Evolutionary conservation across 2,888 invertebrate species (phyloP).

Genomic region (Cosmorhoe ocellata): DNA sequence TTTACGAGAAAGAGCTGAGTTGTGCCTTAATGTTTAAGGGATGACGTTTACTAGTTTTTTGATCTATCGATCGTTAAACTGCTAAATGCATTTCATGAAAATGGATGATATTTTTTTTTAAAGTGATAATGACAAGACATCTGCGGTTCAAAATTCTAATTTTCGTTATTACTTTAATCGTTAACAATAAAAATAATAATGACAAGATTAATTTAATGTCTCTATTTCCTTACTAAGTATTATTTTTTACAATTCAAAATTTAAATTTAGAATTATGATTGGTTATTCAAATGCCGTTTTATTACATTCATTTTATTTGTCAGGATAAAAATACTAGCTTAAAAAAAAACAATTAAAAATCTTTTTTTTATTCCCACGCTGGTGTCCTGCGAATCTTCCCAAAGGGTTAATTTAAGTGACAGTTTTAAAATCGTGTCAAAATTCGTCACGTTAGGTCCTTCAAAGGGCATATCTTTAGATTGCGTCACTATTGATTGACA

Average conservation of each 20-base stretch:
- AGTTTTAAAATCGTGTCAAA: constrained; percentile 71
- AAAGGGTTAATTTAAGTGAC: constrained; percentile 70
- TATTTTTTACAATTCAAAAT: background rate
- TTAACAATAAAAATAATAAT: constrained; percentile 28
- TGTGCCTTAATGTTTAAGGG: constrained; percentile 52
- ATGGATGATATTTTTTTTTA: constrained; percentile 33
- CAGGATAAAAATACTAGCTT: background rate
- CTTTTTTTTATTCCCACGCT: constrained; percentile 56
- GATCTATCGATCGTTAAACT: constrained; percentile 69
- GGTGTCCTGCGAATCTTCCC: constrained; percentile 37
- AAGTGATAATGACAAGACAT: constrained; percentile 42
- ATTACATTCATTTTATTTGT: background rate
- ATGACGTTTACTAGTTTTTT: constrained; percentile 72
- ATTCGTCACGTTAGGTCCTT: constrained; percentile 66
- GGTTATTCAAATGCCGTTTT: background rate
- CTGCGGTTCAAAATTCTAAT: constrained; percentile 53
- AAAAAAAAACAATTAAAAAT: too few species aligned
- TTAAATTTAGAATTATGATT: background rate
- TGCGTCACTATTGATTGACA: constrained; percentile 73
- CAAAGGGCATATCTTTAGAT: constrained; percentile 54
- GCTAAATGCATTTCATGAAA: constrained; percentile 52
- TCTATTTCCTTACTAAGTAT: too few species aligned
- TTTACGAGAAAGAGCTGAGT: constrained; percentile 36
- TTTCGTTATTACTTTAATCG: constrained; percentile 32
- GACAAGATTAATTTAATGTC: constrained; percentile 25